Evolutionary conservation across 2,888 invertebrate species (phyloP), one percentile per base, ranked within the genome.

Genomic region (Morinoia aosen): DNA sequence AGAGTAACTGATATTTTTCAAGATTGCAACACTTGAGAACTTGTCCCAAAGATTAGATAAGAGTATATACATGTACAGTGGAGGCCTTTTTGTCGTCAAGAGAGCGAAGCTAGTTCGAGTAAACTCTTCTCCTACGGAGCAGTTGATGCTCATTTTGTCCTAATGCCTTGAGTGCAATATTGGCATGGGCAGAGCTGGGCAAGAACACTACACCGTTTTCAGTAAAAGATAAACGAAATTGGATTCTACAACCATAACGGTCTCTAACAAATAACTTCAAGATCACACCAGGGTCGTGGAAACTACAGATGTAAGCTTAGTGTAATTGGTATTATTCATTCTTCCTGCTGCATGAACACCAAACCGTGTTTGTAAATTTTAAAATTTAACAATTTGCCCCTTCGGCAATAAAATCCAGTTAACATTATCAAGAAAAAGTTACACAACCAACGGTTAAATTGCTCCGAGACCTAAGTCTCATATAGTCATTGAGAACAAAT

Each of bases 11-110:
- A 39, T 40, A 16, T 40, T 90, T 40, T 90, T 90, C 90, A 90
- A 90, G 39, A 90, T 4, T 40, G 7, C 12, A 90, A 40, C 12
- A 40, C 90, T 90, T 90, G 48, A 90, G 40, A 90, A 90, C 57
- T 57, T 93, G 93, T 93, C 93, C 93, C 93, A 93, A 93, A 93
- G 93, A 93, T 93, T 93, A 93, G 93, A 56, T 93, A 93, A 93
- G 93, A n/a, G 57, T 58, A 16, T 57, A 57, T 57, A 57, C 39
- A 93, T 93, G 93, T 93, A 93, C 93, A 93, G 93, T 93, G 57
- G 40, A 93, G 93, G 93, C 93, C 93, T 93, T 93, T 48, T 57
- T 93, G 93, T 93, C 93, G 93, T 57, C 93, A 11, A 57, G 57
- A 16, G 10, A 93, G 57, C 58, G 16, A 39, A 57, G 48, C 57